A percentile compares a stretch with the other conserved stretches of the same genome.
phyloP scores from a whole-genome alignment of 2,113 vertebrate genomes.

The Sakesphorus luctuosus region DNA sequence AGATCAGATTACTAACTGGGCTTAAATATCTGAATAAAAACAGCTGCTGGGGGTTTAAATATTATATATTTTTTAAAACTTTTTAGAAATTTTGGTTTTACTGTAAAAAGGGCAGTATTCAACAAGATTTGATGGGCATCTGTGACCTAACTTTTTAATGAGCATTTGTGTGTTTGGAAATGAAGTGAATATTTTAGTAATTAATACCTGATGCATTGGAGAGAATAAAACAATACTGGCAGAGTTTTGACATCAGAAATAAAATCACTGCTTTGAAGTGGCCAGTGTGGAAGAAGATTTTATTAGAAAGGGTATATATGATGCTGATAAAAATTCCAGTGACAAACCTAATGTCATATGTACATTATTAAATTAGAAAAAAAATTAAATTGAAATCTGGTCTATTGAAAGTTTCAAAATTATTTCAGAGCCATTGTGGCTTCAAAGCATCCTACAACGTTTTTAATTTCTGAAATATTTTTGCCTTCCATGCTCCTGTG shows the following conservation, averaged over 20 bases:
- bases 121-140: background rate
- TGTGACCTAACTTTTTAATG: background rate
- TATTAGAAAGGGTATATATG: background rate
- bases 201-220: background rate
- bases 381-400: background rate
- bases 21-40: slow-evolving; percentile 38
- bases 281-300: background rate
- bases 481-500: background rate
- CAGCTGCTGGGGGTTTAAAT: background rate
- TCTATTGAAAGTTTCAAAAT: background rate
- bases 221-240: background rate
- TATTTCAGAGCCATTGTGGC: background rate
- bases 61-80: background rate
- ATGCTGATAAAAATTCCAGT: background rate
- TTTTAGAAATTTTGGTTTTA: background rate
- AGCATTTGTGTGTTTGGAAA: background rate
- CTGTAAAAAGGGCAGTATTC: background rate
- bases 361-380: background rate
- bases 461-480: background rate
- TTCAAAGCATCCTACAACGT: background rate
- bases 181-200: background rate
- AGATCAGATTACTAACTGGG: background rate
- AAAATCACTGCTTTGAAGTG: background rate
- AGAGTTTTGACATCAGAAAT: background rate
- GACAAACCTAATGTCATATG: background rate